Evolutionary conservation across 2,797 vertebrate genomes (phyloP).

Genomic region (Craterocephalus amniculus): DNA sequence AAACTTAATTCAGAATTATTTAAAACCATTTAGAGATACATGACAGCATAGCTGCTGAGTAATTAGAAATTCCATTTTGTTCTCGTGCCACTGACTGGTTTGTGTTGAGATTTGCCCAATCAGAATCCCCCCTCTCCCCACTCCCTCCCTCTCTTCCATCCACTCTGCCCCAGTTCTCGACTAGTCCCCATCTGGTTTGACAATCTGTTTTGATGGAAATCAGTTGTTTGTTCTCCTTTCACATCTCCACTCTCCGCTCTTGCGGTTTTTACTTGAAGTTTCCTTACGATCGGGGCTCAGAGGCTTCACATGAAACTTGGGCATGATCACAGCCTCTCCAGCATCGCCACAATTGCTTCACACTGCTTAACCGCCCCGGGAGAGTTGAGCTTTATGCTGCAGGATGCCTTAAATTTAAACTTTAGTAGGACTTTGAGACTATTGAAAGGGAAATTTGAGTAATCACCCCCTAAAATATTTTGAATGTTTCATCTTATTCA

Average conservation of each 20-base stretch:
- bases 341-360: slow-evolving; percentile 62
- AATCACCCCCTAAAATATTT: background rate
- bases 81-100: slow-evolving; percentile 53
- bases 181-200: slow-evolving; percentile 84
- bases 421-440: slow-evolving; percentile 31
- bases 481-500: slow-evolving; percentile 38
- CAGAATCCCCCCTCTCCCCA: slow-evolving; percentile 56
- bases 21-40: slow-evolving; percentile 60
- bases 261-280: slow-evolving; percentile 73
- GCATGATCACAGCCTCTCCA: slow-evolving; percentile 74
- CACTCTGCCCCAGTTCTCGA: slow-evolving; percentile 78
- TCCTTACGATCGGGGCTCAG: slow-evolving; percentile 64
- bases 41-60: slow-evolving; percentile 36
- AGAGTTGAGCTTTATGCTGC: slow-evolving; percentile 43
- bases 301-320: slow-evolving; percentile 70
- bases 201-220: slow-evolving; percentile 86
- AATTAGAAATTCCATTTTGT: slow-evolving; percentile 59
- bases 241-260: slow-evolving; percentile 67
- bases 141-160: slow-evolving; percentile 43
- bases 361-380: slow-evolving; percentile 37
- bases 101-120: slow-evolving; percentile 76
- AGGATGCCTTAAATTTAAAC: slow-evolving; percentile 46
- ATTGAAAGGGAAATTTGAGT: slow-evolving; percentile 40
- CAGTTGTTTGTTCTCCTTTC: slow-evolving; percentile 69
- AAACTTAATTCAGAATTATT: slow-evolving; percentile 64